phyloP scores from a whole-genome alignment of 1,140 invertebrate species.

The Meteorus sp. region DNA sequence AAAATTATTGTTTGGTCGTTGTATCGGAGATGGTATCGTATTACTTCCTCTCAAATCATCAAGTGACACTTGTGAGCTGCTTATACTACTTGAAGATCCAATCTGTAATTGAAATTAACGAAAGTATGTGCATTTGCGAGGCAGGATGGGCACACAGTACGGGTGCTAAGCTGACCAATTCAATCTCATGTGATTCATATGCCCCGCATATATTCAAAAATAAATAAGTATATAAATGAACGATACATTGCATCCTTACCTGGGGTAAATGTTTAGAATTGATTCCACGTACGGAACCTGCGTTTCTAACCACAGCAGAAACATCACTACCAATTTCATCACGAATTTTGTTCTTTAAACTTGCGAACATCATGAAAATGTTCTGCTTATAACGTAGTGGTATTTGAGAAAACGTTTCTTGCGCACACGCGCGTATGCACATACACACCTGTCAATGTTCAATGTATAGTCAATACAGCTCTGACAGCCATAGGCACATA shows the following conservation, averaged over 20 bases:
- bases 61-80: conserved; percentile 55
- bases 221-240: background rate
- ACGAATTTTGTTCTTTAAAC: conserved; percentile 73
- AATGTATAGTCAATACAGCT: no score
- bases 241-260: conserved; percentile 45
- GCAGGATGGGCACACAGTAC: no score
- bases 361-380: conserved; percentile 67
- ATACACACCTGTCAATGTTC: no score
- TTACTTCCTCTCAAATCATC: conserved; percentile 50
- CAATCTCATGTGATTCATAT: no score
- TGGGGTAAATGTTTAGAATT: conserved; percentile 60
- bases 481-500: no score
- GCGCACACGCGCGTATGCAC: no score
- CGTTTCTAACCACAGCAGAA: conserved; percentile 58
- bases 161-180: no score
- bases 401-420: no score
- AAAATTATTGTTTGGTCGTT: conserved; percentile 45
- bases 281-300: conserved; percentile 58
- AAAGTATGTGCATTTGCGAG: background rate
- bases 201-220: no score
- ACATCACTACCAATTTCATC: conserved; percentile 75
- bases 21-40: conserved; percentile 35
- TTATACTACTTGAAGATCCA: conserved; percentile 66
- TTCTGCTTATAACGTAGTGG: no score
- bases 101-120: conserved; percentile 35